Evolutionary conservation across 1,140 invertebrate species (phyloP).

Genomic region (Plodia interpunctella): DNA sequence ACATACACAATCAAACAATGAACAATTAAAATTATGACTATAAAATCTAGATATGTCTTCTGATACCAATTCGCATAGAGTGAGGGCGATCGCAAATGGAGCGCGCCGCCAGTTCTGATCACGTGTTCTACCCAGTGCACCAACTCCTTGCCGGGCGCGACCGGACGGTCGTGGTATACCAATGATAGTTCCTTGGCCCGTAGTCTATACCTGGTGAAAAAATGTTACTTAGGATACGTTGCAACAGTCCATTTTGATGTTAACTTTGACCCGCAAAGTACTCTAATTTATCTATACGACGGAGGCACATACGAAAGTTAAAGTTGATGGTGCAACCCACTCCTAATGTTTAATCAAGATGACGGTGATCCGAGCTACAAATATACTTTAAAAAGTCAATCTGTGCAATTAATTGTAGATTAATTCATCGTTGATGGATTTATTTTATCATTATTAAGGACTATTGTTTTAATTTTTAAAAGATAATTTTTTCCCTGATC

Average conservation of each 20-base stretch:
- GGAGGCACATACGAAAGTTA: no score
- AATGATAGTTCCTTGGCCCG: conserved; percentile 22
- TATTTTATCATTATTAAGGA: no score
- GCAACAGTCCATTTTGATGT: not conserved
- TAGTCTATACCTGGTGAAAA: conserved; percentile 11
- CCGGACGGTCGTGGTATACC: conserved; percentile 35
- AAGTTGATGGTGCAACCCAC: no score
- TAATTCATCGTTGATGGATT: no score
- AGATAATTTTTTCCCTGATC: no score
- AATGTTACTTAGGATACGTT: not conserved
- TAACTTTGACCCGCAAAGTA: no score
- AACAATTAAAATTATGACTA: conserved; percentile 13
- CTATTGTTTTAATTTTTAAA: no score
- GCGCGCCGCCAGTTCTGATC: conserved; percentile 37
- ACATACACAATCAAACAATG: not conserved
- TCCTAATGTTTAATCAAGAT: no score
- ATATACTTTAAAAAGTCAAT: no score
- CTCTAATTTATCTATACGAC: no score
- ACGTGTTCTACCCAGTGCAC: conserved; percentile 47
- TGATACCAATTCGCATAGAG: conserved; percentile 37
- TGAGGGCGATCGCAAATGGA: conserved; percentile 39
- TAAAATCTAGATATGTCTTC: conserved; percentile 39
- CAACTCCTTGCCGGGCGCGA: conserved; percentile 33
- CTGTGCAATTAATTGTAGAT: no score
- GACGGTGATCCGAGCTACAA: no score